Conservation (phyloP, 2,888 invertebrate species). For the Drosophila limbata region DNA sequence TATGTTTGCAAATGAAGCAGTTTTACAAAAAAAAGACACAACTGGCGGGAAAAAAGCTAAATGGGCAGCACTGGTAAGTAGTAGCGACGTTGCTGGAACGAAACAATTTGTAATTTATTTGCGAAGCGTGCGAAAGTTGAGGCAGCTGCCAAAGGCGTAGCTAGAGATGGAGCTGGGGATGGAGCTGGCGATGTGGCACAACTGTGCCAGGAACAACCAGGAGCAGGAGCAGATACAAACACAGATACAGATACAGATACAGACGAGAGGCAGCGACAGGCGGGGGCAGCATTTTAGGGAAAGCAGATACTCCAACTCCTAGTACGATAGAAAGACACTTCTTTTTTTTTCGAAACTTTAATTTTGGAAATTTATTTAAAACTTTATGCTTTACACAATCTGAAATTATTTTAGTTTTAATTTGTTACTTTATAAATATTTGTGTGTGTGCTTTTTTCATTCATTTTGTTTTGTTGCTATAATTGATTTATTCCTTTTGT, state of each 20-base stretch:
- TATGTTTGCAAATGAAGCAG: not conserved
- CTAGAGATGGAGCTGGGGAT: slow-evolving; percentile 43
- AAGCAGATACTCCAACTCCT: not conserved
- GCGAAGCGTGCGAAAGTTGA: slow-evolving; percentile 80
- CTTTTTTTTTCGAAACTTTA: slow-evolving; percentile 4
- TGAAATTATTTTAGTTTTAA: slow-evolving; percentile 29
- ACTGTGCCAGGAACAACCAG: slow-evolving; percentile 32
- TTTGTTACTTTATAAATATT: slow-evolving; percentile 14
- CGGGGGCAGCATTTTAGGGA: slow-evolving; percentile 1
- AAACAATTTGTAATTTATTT: slow-evolving; percentile 84
- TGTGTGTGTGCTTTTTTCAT: slow-evolving; percentile 38
- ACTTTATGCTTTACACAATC: slow-evolving; percentile 51
- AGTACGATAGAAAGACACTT: slow-evolving; percentile 13
- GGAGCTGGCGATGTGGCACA: slow-evolving; percentile 30
- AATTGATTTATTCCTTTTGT: slow-evolving; percentile 30
- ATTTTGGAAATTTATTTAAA: slow-evolving; percentile 60
- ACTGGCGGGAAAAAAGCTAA: not conserved
- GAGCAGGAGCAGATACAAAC: not conserved
- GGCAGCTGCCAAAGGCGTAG: slow-evolving; percentile 80
- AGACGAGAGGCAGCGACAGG: not conserved
- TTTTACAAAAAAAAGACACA: not conserved
- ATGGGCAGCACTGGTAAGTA: not conserved
- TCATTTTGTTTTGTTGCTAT: slow-evolving; percentile 21
- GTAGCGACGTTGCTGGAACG: slow-evolving; percentile 68
- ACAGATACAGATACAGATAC: not conserved